These are phyloP conservation scores for Onthophagus sagittarius DNA, from an alignment of 2,888 invertebrate genomes.

Conservation along the genomic window DNA sequence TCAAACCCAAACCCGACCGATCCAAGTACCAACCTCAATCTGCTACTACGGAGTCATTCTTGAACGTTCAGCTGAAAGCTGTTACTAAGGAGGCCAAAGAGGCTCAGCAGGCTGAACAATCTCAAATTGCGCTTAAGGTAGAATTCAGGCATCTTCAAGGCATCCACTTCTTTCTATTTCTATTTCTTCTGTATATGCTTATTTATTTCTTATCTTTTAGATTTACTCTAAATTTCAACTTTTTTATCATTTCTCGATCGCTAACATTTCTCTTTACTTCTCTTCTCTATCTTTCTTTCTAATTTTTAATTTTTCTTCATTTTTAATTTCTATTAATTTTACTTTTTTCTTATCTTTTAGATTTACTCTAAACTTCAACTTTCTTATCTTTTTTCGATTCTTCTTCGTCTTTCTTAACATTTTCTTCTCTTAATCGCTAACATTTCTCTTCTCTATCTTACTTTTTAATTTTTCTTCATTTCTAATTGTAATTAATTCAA, in stretches of 20 bases:
- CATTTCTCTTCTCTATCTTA: background rate
- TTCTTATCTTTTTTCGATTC: too few species aligned
- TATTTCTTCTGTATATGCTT: conserved; percentile 16
- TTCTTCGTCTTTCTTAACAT: background rate
- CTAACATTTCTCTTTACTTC: background rate
- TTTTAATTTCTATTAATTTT: background rate
- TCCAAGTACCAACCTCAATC: conserved; percentile 30
- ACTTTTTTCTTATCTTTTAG: too few species aligned
- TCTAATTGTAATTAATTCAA: too few species aligned
- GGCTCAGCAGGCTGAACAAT: conserved; percentile 37
- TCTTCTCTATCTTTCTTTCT: conserved; percentile 20
- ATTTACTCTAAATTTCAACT: background rate
- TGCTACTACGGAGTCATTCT: conserved; percentile 53
- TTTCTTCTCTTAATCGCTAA: background rate
- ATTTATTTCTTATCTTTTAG: conserved; percentile 3
- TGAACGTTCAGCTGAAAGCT: conserved; percentile 60
- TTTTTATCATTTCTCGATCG: too few species aligned
- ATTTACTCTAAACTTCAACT: too few species aligned
- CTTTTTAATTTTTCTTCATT: too few species aligned
- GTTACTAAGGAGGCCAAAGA: conserved; percentile 48
- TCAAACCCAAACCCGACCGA: background rate
- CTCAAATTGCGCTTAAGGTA: conserved; percentile 47
- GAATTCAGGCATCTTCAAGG: conserved; percentile 23
- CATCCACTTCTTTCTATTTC: conserved; percentile 7
- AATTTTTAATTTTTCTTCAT: conserved; percentile 1